Evolutionary conservation across 2,797 vertebrate species (phyloP), one percentile per base, ranked within the genome.

Genomic region (Halcyon leucocephala): DNA sequence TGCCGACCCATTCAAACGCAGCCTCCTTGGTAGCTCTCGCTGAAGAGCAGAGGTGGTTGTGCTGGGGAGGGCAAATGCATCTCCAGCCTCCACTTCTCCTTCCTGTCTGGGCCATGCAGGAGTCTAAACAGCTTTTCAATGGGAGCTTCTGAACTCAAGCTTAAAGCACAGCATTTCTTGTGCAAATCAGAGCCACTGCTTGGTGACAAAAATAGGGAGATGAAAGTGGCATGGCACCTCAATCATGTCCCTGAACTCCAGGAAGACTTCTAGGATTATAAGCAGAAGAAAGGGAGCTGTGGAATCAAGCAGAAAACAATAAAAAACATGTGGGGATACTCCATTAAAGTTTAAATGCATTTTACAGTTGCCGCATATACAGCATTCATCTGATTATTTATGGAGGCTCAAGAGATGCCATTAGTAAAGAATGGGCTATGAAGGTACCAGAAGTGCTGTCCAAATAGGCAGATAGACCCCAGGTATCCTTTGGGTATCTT

Each of bases 71-170:
- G 25, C 29, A 73, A 26, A 60, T 1, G n/a, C 0, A 2, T 5
- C 26, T 52, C 29, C 37, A 81, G 39, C 49, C 31, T 29, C 35
- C 21, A 46, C 20, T 25, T 51, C 48, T 41, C 71, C 67, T 24
- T 26, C 33, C 26, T 2, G 0, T 10, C n/a, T 11, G n/a, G 14
- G 15, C 49, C 4, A 0, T 28, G 26, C 3, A 3, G 28, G 22
- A 54, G 4, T 12, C 41, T 61, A 22, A 58, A 14, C 0, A 2
- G 37, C 42, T 76, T 78, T 73, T 35, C 39, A 28, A 4, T 0
- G 8, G 35, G 6, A 74, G 6, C 22, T 78, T 51, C 69, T 69
- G 65, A 52, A 44, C 6, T 28, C 14, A 5, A 42, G 29, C 31
- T 89, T 46, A 35, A 73, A 80, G 15, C 4, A 5, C 8, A 76